A percentile compares a stretch with the other conserved stretches of the same genome.
phyloP scores from a whole-genome alignment of 2,113 vertebrate genomes.

The Mugil cephalus region DNA sequence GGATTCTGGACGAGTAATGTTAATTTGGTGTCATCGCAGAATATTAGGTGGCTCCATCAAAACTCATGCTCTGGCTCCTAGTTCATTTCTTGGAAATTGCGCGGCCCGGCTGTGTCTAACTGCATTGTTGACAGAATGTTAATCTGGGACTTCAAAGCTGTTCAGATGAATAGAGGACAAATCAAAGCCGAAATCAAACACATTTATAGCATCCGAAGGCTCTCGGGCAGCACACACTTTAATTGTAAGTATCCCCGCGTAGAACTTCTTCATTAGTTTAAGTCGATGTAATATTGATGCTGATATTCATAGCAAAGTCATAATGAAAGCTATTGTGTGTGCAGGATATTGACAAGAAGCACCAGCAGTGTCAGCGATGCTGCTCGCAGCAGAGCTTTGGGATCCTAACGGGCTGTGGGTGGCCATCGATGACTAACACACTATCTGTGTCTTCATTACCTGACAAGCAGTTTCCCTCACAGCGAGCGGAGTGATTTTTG shows the following conservation, averaged over 20 bases:
- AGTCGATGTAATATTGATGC: slow-evolving; percentile 36
- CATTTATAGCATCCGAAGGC: background rate
- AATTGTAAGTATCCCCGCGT: slow-evolving; percentile 13
- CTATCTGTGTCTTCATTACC: slow-evolving; percentile 53
- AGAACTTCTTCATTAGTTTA: slow-evolving; percentile 39
- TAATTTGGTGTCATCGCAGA: slow-evolving; percentile 29
- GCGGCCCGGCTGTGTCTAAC: slow-evolving; percentile 2
- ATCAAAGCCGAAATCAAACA: slow-evolving; percentile 31
- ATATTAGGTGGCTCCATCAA: slow-evolving; percentile 21
- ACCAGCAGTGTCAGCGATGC: slow-evolving; percentile 44
- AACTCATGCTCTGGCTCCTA: slow-evolving; percentile 22
- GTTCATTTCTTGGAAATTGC: slow-evolving; percentile 14
- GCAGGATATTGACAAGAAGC: slow-evolving; percentile 54
- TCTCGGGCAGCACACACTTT: background rate
- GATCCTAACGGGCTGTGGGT: slow-evolving; percentile 38
- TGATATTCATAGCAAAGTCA: slow-evolving; percentile 49
- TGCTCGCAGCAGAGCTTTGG: slow-evolving; percentile 44
- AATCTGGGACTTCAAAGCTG: slow-evolving; percentile 24
- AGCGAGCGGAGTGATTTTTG: slow-evolving; percentile 24
- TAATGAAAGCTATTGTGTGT: slow-evolving; percentile 43
- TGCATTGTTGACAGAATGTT: slow-evolving; percentile 20
- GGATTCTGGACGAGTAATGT: slow-evolving; percentile 6
- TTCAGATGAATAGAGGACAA: slow-evolving; percentile 28
- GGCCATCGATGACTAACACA: slow-evolving; percentile 46
- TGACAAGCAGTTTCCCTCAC: slow-evolving; percentile 24